phyloP scores from a whole-genome alignment of 2,113 vertebrate genomes.

The Notiomystis cincta region DNA sequence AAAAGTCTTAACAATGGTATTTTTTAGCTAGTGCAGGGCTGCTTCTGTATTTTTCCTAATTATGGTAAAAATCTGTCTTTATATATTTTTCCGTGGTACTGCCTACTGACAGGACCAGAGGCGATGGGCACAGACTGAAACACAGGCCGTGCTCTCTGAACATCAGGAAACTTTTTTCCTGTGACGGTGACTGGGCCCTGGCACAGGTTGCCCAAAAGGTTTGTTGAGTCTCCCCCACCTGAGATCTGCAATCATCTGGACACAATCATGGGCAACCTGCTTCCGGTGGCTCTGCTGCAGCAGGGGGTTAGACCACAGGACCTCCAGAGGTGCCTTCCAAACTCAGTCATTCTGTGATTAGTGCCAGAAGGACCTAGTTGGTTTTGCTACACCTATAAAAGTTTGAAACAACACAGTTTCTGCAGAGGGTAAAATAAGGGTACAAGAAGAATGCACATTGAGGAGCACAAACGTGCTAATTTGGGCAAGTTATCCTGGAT shows the following conservation, averaged over 20 bases:
- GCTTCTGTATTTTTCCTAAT: background rate
- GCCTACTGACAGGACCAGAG: background rate
- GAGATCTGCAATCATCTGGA: background rate
- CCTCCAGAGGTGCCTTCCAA: background rate
- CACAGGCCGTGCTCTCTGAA: background rate
- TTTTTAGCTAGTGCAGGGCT: background rate
- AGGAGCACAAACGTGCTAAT: background rate
- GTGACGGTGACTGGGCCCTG: background rate
- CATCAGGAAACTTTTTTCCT: background rate
- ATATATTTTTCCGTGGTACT: background rate
- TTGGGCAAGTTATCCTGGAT: background rate
- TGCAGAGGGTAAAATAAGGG: background rate
- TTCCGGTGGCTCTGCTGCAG: background rate
- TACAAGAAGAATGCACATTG: background rate
- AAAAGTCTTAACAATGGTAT: background rate
- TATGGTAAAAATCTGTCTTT: background rate
- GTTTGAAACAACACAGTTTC: background rate
- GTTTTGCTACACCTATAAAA: background rate
- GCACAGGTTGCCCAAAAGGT: background rate
- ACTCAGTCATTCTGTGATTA: background rate
- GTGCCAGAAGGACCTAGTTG: background rate
- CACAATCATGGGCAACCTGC: background rate
- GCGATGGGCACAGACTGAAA: background rate
- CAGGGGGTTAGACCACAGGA: background rate
- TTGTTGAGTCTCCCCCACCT: rapidly evolving